Conservation (phyloP, 2,888 invertebrate species). For the Leptodirus hochenwartii region DNA sequence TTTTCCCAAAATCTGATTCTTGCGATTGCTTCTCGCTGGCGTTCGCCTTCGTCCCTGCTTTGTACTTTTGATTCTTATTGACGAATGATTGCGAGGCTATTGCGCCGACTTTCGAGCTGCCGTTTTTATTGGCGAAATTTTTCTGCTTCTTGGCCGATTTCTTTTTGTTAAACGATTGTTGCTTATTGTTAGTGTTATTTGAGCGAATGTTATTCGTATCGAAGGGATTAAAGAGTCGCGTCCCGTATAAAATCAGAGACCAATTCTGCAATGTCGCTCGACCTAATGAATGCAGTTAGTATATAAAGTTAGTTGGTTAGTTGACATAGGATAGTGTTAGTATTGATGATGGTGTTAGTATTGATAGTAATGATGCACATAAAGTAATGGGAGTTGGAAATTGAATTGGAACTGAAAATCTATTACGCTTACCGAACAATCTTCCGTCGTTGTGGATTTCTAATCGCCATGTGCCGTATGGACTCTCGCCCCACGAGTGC, state of each 20-base stretch:
- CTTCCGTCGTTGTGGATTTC: slow-evolving; percentile 91
- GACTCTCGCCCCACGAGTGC: slow-evolving; percentile 95
- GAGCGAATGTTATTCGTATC: slow-evolving; percentile 27
- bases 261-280: slow-evolving; percentile 82
- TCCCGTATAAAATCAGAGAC: slow-evolving; percentile 87
- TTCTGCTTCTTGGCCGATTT: slow-evolving; percentile 10
- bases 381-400: slow-evolving; percentile 2
- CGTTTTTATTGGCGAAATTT: slow-evolving; percentile 17
- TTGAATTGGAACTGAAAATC: neutral
- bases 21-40: too few relatives aligned
- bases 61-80: too few relatives aligned
- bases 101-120: too few relatives aligned
- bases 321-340: too few relatives aligned
- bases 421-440: slow-evolving; percentile 50
- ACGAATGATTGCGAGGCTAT: too few relatives aligned
- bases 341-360: slow-evolving; percentile 8
- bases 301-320: slow-evolving; percentile 9
- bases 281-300: slow-evolving; percentile 35
- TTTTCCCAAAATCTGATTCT: too few relatives aligned
- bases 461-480: slow-evolving; percentile 85
- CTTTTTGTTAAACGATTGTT: slow-evolving; percentile 19
- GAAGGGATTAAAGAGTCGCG: slow-evolving; percentile 34
- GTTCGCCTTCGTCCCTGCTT: too few relatives aligned
- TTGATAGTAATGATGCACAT: slow-evolving; percentile 1
- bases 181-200: slow-evolving; percentile 24